Percentiles rank a stretch among this genome's conserved stretches.
Conservation (phyloP, 1,140 invertebrate genomes). For the Antheraea mylitta region DNA sequence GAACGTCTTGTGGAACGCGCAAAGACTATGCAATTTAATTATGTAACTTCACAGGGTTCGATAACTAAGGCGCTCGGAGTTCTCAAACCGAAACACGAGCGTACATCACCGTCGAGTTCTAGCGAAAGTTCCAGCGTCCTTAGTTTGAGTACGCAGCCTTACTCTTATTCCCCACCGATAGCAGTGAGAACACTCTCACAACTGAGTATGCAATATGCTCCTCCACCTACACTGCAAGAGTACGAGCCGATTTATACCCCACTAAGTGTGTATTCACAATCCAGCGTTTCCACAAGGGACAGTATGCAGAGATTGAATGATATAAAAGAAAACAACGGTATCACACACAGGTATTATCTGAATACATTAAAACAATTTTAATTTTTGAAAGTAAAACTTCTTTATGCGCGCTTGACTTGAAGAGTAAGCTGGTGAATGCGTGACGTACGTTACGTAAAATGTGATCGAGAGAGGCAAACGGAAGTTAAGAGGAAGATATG, state of each 20-base stretch:
- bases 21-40: too few relatives aligned
- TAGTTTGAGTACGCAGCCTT: constrained; percentile 58
- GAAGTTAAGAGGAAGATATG: too few relatives aligned
- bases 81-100: constrained; percentile 80
- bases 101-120: constrained; percentile 80
- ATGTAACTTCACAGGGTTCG: constrained; percentile 81
- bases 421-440: too few relatives aligned
- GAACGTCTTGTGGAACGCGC: too few relatives aligned
- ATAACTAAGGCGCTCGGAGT: constrained; percentile 86
- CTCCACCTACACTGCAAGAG: constrained; percentile 66
- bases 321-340: constrained; percentile 52
- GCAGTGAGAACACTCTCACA: constrained; percentile 68
- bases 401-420: too few relatives aligned
- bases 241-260: constrained; percentile 73
- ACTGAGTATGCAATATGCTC: constrained; percentile 73
- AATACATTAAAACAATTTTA: background rate
- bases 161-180: constrained; percentile 69
- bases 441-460: too few relatives aligned
- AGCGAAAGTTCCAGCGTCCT: constrained; percentile 80
- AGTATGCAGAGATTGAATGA: constrained; percentile 66
- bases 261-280: constrained; percentile 69
- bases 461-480: too few relatives aligned
- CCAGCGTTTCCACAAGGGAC: constrained; percentile 65
- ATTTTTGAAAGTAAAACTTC: too few relatives aligned
- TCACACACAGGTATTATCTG: constrained; percentile 60